Percentiles rank a stretch among this genome's conserved stretches.
phyloP scores from a whole-genome alignment of 2,888 invertebrate species.

The Laspeyria flexula region DNA sequence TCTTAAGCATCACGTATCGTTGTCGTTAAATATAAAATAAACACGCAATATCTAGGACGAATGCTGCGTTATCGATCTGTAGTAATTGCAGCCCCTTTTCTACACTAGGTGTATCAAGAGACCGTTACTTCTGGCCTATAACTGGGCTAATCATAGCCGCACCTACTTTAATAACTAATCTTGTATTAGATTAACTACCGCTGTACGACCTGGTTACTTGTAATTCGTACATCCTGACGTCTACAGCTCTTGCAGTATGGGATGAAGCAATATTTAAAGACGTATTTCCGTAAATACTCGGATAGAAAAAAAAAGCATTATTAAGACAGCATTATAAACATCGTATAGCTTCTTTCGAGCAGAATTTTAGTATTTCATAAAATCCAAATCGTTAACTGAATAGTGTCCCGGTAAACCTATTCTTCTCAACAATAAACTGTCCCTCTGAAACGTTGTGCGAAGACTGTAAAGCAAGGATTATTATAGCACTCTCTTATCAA shows the following conservation, averaged over 20 bases:
- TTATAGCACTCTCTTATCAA: no score
- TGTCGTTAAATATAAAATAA: conserved; percentile 40
- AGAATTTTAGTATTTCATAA: no score
- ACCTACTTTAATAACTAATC: conserved; percentile 50
- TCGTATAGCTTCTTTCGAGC: no score
- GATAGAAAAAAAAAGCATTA: no score
- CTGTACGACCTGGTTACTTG: conserved; percentile 35
- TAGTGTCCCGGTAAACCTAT: no score
- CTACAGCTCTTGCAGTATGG: neutral
- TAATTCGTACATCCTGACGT: neutral
- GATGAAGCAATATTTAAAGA: no score
- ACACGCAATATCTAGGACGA: conserved; percentile 33
- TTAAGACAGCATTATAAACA: no score
- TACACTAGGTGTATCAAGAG: conserved; percentile 44
- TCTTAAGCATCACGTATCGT: neutral
- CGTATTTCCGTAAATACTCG: no score
- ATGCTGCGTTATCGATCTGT: conserved; percentile 53
- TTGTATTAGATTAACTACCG: conserved; percentile 38
- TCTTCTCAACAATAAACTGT: no score
- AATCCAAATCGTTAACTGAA: no score
- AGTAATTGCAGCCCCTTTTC: conserved; percentile 57
- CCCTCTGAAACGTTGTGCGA: no score
- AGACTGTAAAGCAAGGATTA: no score
- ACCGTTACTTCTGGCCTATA: conserved; percentile 65
- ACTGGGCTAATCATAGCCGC: conserved; percentile 51